Evolutionary conservation across 2,888 invertebrate species (phyloP).

Genomic region (Gryllus longicercus): DNA sequence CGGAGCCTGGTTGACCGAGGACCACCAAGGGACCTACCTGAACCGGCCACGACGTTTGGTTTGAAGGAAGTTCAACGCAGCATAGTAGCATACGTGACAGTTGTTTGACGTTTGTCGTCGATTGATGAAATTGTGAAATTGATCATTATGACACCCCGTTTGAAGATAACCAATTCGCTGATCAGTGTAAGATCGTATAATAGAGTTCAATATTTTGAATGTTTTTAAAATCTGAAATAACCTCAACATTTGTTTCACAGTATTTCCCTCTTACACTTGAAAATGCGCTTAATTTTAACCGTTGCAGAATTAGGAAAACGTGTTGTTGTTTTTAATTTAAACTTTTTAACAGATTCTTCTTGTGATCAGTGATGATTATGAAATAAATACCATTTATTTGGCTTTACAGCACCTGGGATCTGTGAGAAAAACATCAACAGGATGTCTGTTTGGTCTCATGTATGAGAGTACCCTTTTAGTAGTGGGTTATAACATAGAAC

Average conservation of each 20-base stretch:
- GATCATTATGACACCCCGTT: constrained; percentile 65
- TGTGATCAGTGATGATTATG: no score
- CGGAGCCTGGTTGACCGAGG: no score
- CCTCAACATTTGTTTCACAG: neutral
- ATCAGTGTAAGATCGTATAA: constrained; percentile 58
- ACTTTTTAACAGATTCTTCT: no score
- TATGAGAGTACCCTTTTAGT: constrained; percentile 68
- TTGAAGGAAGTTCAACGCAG: no score
- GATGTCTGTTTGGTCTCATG: constrained; percentile 72
- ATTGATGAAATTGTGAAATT: neutral
- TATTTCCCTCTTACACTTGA: neutral
- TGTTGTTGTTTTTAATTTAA: no score
- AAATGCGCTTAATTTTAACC: no score
- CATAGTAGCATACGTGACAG: no score
- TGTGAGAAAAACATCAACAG: constrained; percentile 60
- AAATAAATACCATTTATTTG: no score
- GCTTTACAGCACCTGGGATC: constrained; percentile 61
- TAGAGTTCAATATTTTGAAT: neutral
- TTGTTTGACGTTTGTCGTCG: no score
- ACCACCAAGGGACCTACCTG: no score
- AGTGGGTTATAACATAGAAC: constrained; percentile 65
- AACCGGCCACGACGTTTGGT: no score
- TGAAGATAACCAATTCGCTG: constrained; percentile 68
- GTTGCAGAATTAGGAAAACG: no score
- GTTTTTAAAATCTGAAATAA: neutral